Evolutionary conservation across 2,888 invertebrate species (phyloP), one percentile per base, ranked within the genome.

Genomic region (Ariolimax columbianus): DNA sequence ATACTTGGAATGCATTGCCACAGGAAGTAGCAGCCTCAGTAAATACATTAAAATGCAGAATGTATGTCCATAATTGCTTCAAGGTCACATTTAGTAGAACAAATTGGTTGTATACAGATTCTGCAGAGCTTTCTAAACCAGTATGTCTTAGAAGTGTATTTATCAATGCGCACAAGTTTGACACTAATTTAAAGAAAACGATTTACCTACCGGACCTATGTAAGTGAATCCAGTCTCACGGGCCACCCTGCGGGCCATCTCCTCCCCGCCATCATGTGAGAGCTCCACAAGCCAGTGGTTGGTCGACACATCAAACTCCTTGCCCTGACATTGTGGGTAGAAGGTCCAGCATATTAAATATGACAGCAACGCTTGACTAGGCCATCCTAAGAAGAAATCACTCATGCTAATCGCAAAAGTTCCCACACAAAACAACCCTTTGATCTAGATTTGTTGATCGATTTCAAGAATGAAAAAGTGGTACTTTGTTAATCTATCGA

Each of bases 221-320:
- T 97, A 98, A 93, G 97, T 96, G 95, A 99, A 99, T 93, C 99
- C 99, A 94, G 98, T 97, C 92, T 97, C 96, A 89, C 96, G 95
- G 87, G 99, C 99, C 89, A 99, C 96, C 90, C 95, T 94, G 93
- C 96, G 96, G 81, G 98, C 99, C 92, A 97, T 95, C 36, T 96
- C 95, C 90, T 96, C 96, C 86, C 96, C 96, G 87, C 97, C 96
- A 19, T 86, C 85, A 90, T 97, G 95, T 93, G 96, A 96, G 95
- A 98, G 96, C 91, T 97, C 96, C 91, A 99, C 98, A 94, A 98
- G 96, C 95, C 99, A 99, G 84, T 97, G 97, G 95, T 98, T 99
- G 94, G 98, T 99, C 95, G 98, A 98, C 91, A 99, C 96, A 94
- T 97, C 93, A 30, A 83, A 79, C 51, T 86, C 87, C 40, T 66